Evolutionary conservation across 2,888 invertebrate species (phyloP).

Genomic region (Coelogynopora nodosa): DNA sequence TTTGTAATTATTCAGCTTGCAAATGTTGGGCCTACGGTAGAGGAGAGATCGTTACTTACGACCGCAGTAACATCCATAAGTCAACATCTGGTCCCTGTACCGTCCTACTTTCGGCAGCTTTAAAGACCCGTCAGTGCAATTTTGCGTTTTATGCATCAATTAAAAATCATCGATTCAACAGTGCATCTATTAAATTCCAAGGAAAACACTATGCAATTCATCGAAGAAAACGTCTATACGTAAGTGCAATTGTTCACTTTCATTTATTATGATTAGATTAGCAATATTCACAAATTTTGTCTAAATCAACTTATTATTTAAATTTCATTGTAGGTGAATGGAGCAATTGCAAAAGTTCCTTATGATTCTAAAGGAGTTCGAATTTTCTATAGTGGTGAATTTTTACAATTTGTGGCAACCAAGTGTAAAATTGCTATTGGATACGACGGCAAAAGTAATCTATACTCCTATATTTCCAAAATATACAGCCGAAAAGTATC

Average conservation of each 20-base stretch:
- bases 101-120: conserved; percentile 15
- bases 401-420: conserved; percentile 12
- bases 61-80: not conserved
- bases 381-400: conserved; percentile 39
- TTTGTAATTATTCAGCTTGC: conserved; percentile 39
- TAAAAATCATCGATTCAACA: not conserved
- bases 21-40: conserved; percentile 34
- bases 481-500: not conserved
- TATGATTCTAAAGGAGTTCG: not conserved
- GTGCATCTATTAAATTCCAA: not conserved
- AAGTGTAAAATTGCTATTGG: conserved; percentile 24
- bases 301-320: too few species aligned
- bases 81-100: conserved; percentile 9
- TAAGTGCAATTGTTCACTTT: not conserved
- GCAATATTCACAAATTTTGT: too few species aligned
- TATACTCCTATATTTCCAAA: conserved; percentile 9
- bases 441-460: conserved; percentile 31
- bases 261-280: too few species aligned
- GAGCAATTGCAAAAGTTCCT: not conserved
- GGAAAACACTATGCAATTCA: conserved; percentile 13
- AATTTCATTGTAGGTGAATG: too few species aligned
- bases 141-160: conserved; percentile 23
- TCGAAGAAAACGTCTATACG: conserved; percentile 20
- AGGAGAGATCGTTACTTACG: conserved; percentile 32
- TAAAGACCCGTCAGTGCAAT: not conserved